Evolutionary conservation across 2,888 invertebrate species (phyloP).

Genomic region (Hartigia nigra): DNA sequence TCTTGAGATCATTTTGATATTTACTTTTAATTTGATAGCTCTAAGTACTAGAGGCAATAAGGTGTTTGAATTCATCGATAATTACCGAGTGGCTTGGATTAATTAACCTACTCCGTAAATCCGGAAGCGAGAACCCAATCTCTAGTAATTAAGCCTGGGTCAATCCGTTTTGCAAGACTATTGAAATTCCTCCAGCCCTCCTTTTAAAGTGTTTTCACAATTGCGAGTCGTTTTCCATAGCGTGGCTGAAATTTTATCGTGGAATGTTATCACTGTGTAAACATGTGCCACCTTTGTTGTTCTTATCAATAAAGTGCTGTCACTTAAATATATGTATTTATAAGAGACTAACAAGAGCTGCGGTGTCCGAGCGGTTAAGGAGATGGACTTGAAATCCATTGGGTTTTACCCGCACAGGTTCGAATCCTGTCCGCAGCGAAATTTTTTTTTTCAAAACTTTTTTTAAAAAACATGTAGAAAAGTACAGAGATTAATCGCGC

Average conservation of each 20-base stretch:
- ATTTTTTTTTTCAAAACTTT: constrained; percentile 22
- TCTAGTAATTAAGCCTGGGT: neutral
- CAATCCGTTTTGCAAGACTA: neutral
- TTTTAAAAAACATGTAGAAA: neutral
- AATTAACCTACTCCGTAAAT: neutral
- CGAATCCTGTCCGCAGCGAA: constrained; percentile 41
- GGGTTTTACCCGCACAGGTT: constrained; percentile 27
- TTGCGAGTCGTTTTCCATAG: neutral
- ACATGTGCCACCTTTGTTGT: neutral
- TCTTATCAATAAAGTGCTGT: neutral
- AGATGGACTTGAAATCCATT: constrained; percentile 29
- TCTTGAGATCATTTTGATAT: neutral
- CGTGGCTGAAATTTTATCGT: neutral
- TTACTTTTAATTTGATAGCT: neutral
- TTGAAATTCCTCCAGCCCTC: neutral
- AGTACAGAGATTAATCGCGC: neutral
- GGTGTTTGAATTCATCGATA: neutral
- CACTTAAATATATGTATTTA: neutral
- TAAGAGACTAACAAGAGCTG: constrained; percentile 16
- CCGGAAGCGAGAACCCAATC: neutral
- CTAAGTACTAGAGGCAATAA: neutral
- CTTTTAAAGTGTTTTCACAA: neutral
- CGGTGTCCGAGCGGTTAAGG: constrained; percentile 29
- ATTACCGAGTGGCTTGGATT: neutral
- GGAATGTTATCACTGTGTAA: neutral